Base-by-base conservation (phyloP, 1,140 invertebrate species). In the Saccostrea cuccullata region DNA sequence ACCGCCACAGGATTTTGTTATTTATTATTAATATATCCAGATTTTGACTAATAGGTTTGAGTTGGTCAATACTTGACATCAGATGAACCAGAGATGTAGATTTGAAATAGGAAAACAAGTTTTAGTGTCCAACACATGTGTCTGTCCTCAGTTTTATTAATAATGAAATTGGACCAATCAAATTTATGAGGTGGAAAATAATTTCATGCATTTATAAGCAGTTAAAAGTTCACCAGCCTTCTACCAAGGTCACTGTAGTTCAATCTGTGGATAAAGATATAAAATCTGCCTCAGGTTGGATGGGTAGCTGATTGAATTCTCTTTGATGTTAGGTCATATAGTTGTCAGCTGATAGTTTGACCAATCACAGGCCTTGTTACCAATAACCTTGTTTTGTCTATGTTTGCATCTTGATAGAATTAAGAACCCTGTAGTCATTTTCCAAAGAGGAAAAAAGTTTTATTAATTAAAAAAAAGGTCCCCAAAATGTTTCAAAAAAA, bases 241-340 rank as follows among this genome's bases (percentile, higher is more conserved):
- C 11, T 1, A 15, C 67, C 20, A 26, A 73, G 70, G 26, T 73
- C 26, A 73, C 70, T 26, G 12, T 26, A 11, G 70, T 23, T 73
- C 70, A 73, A 73, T 73, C 70, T 73, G 8, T 11, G 30, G 70
- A 15, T 73, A 30, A 23, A 73, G 23, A 36, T 30, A 73, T 73
- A 73, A 73, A 73, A 30, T 73, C 26, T 73, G 70, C 30, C 70
- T 73, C 26, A 30, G 70, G 26, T 26, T 73, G 30, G 30, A 73
- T 73, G 23, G 15, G 70, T 26, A 36, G 13, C 70, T 73, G 26
- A 73, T 73, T 30, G 70, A 13, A 73, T 73, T 73, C 70, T 73
- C 70, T 73, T 73, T 73, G 26, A 73, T 73, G 70, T 73, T 73
- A 73, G 70, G 70, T 73, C 70, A 36, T 73, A 13, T 36, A 73